Evolutionary conservation across 2,888 invertebrate species (phyloP).

Genomic region (Pedicia rivosa): DNA sequence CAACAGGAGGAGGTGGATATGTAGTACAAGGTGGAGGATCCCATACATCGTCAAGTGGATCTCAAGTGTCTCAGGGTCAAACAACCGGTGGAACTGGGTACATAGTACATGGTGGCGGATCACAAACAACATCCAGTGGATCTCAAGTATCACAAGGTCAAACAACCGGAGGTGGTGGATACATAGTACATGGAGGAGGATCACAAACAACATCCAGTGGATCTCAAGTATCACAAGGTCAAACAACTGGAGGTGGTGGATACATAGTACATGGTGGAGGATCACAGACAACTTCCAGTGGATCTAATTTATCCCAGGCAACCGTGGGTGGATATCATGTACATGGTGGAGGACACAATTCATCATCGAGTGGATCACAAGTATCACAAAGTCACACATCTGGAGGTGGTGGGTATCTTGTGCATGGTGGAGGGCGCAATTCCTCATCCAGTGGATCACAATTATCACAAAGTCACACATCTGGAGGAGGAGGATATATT

Average conservation of each 20-base stretch:
- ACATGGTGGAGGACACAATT: too few species aligned
- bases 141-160: not conserved
- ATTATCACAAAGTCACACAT: not conserved
- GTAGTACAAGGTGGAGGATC: too few species aligned
- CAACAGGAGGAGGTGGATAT: too few species aligned
- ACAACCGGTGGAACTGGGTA: not conserved
- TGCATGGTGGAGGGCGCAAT: too few species aligned
- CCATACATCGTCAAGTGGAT: not conserved
- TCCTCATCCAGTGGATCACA: not conserved
- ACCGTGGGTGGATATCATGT: too few species aligned
- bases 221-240: not conserved
- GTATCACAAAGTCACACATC: too few species aligned
- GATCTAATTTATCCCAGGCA: too few species aligned
- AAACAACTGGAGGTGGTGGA: slow-evolving; percentile 1
- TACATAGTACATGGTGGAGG: slow-evolving; percentile 2
- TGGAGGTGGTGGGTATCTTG: too few species aligned
- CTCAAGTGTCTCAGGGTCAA: not conserved
- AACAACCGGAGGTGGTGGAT: slow-evolving; percentile 4
- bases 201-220: too few species aligned
- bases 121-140: slow-evolving; percentile 1
- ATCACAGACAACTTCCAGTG: too few species aligned
- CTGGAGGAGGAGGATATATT: not conserved
- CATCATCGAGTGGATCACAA: too few species aligned
- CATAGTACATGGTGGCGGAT: not conserved
- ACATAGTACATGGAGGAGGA: not conserved